These are phyloP conservation scores for Oceanodroma tethys DNA, from an alignment of 2,113 vertebrate species.

Conservation along the genomic window DNA sequence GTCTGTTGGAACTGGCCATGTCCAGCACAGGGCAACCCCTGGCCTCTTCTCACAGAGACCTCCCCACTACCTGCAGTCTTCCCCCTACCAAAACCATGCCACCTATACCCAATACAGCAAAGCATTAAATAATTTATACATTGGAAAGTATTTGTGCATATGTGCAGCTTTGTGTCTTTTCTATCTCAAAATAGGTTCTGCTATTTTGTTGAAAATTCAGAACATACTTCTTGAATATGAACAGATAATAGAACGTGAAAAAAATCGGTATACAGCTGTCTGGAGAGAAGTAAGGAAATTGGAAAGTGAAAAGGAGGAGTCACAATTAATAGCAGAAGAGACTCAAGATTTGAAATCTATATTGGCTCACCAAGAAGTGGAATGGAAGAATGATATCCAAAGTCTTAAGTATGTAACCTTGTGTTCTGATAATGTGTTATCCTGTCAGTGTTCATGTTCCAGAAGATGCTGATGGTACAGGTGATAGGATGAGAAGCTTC, in stretches of 20 bases:
- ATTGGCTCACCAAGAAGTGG: constrained; percentile 21
- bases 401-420: constrained; percentile 35
- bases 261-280: background rate
- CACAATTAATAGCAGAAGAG: background rate
- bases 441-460: background rate
- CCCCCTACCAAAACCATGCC: background rate
- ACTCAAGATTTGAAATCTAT: constrained; percentile 30
- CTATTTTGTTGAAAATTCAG: constrained; percentile 30
- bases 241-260: constrained; percentile 16
- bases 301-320: background rate
- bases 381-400: constrained; percentile 39
- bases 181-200: constrained; percentile 9
- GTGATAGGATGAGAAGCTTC: background rate
- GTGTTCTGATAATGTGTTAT: background rate
- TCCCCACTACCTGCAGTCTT: background rate
- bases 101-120: background rate
- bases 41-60: background rate
- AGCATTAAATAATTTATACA: background rate
- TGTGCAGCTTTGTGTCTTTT: background rate
- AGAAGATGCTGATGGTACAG: background rate
- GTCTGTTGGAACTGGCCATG: background rate
- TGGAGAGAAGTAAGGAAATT: constrained; percentile 16
- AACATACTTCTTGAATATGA: constrained; percentile 47
- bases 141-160: background rate
- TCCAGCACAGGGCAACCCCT: fast-evolving